These are phyloP conservation scores for Plectropomus leopardus DNA, from an alignment of 2,113 vertebrate genomes.

Conservation along the genomic window DNA sequence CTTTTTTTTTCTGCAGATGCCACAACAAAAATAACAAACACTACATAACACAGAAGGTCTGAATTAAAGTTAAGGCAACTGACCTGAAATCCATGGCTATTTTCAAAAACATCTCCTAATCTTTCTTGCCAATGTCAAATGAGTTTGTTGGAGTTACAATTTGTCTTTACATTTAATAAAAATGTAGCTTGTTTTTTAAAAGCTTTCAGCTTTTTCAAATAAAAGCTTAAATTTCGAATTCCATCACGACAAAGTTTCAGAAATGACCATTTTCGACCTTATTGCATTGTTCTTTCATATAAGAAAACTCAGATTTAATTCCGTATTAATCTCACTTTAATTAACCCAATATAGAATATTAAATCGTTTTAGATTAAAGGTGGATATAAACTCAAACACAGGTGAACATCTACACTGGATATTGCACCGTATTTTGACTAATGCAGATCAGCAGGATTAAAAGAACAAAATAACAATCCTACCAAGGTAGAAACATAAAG, in stretches of 20 bases:
- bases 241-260: not conserved
- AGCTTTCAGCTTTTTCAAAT: not conserved
- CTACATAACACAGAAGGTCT: not conserved
- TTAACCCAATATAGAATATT: not conserved
- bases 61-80: constrained; percentile 59
- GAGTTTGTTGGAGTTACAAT: not conserved
- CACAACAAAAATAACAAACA: constrained; percentile 10
- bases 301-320: not conserved
- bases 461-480: not conserved
- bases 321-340: not conserved
- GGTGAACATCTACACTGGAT: not conserved
- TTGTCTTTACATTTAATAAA: constrained; percentile 4
- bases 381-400: constrained; percentile 4
- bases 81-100: constrained; percentile 18
- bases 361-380: not conserved
- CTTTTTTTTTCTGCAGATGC: not conserved
- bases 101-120: not conserved
- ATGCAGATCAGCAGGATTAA: constrained; percentile 1
- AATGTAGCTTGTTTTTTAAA: constrained; percentile 1
- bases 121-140: not conserved
- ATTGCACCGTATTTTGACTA: not conserved
- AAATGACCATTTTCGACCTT: not conserved
- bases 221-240: not conserved
- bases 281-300: not conserved
- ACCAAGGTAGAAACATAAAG: constrained; percentile 5